Percentiles rank a stretch among this genome's conserved stretches.
These are phyloP conservation scores for Heliothis peltigera DNA, from an alignment of 2,888 invertebrate genomes.

Conservation along the genomic window DNA sequence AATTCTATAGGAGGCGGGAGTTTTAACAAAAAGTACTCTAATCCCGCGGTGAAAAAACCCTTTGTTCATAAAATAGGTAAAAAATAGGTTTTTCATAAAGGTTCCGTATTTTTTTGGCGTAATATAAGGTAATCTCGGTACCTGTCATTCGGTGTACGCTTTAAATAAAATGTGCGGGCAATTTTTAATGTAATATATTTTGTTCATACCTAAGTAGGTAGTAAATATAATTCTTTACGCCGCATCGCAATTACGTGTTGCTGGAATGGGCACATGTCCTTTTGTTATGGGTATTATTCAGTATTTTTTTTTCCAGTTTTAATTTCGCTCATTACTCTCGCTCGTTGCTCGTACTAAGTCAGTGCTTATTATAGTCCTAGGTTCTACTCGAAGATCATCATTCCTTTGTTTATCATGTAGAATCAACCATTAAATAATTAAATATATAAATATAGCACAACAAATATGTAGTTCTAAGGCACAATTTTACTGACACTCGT, in stretches of 20 bases:
- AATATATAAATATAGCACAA: no score
- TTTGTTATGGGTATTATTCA: neutral
- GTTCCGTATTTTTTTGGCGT: constrained; percentile 55
- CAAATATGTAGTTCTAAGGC: no score
- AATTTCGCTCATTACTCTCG: no score
- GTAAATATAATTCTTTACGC: constrained; percentile 13
- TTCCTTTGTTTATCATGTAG: no score
- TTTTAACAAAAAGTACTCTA: constrained; percentile 59
- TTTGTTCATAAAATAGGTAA: constrained; percentile 55
- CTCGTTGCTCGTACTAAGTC: no score
- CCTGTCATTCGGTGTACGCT: constrained; percentile 26
- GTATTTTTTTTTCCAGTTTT: neutral
- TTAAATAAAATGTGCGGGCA: constrained; percentile 43
- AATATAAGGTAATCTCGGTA: constrained; percentile 47
- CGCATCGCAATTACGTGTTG: neutral
- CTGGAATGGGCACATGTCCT: neutral
- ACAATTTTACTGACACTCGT: no score
- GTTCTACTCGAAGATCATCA: no score
- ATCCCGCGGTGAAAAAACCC: constrained; percentile 56
- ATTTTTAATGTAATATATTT: constrained; percentile 31
- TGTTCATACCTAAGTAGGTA: neutral
- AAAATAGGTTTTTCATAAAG: constrained; percentile 53
- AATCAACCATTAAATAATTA: no score
- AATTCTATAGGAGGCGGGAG: constrained; percentile 49
- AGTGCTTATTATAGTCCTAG: no score